Conservation (phyloP, 2,113 vertebrate genomes). For the Pteropus alecto region DNA sequence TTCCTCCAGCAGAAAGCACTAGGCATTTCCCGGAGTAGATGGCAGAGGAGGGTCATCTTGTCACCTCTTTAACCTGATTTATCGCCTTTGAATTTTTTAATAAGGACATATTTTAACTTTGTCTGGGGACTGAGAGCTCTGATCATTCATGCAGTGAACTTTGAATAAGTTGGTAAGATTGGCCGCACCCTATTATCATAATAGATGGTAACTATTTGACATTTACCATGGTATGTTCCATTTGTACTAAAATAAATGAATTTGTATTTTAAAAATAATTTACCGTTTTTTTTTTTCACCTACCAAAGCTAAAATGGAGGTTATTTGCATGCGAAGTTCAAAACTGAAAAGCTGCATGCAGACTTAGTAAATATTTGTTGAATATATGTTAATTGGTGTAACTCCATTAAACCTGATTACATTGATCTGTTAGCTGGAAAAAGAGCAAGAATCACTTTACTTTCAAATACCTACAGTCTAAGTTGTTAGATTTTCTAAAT, state of each 20-base stretch:
- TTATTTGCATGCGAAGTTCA: constrained; percentile 40
- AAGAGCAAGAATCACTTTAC: background rate
- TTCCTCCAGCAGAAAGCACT: background rate
- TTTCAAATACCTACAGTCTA: background rate
- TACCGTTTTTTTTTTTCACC: background rate
- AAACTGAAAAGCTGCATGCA: constrained; percentile 10
- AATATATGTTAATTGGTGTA: background rate
- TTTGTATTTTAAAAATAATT: constrained; percentile 66
- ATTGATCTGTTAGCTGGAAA: background rate
- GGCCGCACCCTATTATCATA: constrained; percentile 49
- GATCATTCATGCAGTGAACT: constrained; percentile 67
- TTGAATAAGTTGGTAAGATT: constrained; percentile 60
- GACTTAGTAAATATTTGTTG: background rate
- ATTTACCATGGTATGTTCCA: constrained; percentile 54
- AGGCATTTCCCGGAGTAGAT: background rate
- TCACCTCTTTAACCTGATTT: constrained; percentile 44
- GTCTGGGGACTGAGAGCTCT: constrained; percentile 35
- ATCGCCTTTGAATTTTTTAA: constrained; percentile 51
- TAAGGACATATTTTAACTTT: constrained; percentile 63
- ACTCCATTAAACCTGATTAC: background rate
- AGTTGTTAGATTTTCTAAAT: background rate
- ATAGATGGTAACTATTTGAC: constrained; percentile 55
- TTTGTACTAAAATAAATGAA: constrained; percentile 63
- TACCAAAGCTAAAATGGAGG: constrained; percentile 18
- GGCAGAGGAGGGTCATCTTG: constrained; percentile 5